Percentiles rank a stretch among this genome's conserved stretches.
Evolutionary conservation across 2,113 vertebrate species (phyloP).

Genomic region (Orycteropus afer): DNA sequence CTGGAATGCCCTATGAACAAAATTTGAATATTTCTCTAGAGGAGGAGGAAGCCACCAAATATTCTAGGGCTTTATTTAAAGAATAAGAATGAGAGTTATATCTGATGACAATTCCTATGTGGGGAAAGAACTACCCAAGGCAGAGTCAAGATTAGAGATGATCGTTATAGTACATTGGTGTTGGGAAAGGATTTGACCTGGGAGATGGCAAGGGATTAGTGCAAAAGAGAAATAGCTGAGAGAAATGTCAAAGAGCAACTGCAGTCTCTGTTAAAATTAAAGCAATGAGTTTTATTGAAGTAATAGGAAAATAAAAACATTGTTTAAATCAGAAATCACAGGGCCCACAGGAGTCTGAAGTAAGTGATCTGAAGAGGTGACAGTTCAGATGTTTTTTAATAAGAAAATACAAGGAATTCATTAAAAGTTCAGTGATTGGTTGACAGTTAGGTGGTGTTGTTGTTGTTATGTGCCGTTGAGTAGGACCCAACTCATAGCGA

Average conservation of each 20-base stretch:
- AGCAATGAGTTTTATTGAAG: not conserved
- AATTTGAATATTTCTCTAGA: not conserved
- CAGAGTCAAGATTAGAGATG: not conserved
- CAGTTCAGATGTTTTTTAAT: not conserved
- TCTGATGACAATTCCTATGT: not conserved
- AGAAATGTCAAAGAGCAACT: not conserved
- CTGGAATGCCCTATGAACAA: not conserved
- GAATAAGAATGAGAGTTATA: not conserved
- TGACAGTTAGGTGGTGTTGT: no score
- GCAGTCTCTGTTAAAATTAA: not conserved
- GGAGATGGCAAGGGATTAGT: not conserved
- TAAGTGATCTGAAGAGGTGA: not conserved
- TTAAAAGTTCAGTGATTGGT: no score
- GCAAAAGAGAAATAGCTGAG: not conserved
- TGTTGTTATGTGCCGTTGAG: no score
- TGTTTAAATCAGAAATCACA: not conserved
- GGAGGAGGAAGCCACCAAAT: not conserved
- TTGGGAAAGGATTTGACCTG: not conserved
- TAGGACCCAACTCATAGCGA: no score
- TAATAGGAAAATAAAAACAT: not conserved
- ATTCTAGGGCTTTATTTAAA: not conserved
- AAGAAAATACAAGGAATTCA: not conserved
- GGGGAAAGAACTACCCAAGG: not conserved
- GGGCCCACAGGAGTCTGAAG: not conserved
- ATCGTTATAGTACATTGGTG: not conserved